A percentile compares a stretch with the other conserved stretches of the same genome.
phyloP scores from a whole-genome alignment of 2,113 vertebrate species.

The Perognathus longimembris region DNA sequence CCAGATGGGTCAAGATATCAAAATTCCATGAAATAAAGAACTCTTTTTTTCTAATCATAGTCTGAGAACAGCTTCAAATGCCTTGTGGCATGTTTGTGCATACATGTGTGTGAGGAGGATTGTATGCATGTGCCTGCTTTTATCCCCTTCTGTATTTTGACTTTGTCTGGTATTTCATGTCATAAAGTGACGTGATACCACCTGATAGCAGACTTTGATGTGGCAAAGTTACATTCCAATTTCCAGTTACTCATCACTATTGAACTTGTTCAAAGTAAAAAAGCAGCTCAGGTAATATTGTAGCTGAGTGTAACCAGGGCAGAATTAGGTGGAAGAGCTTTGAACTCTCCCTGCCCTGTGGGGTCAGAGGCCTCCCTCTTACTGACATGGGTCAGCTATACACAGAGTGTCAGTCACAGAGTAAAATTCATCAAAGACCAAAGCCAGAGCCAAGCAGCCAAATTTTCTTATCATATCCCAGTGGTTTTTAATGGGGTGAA shows the following conservation, averaged over 20 bases:
- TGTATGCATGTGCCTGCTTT: no score
- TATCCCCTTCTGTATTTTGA: not conserved
- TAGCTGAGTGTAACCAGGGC: constrained; percentile 69
- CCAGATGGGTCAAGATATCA: not conserved
- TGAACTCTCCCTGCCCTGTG: constrained; percentile 46
- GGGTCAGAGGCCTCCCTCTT: constrained; percentile 64
- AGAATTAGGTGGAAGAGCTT: constrained; percentile 50
- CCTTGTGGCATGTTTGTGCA: not conserved
- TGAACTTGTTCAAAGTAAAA: constrained; percentile 62
- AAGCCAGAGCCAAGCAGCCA: not conserved
- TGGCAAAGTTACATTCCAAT: constrained; percentile 50
- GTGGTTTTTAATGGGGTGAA: not conserved
- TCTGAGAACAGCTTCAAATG: not conserved
- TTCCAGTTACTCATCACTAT: constrained; percentile 43
- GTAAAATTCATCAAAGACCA: constrained; percentile 55
- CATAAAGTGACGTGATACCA: not conserved
- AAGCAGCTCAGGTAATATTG: not conserved
- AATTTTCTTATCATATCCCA: constrained; percentile 40
- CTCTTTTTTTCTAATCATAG: not conserved
- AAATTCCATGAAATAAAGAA: constrained; percentile 28
- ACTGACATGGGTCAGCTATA: constrained; percentile 13
- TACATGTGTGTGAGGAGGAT: no score
- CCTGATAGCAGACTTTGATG: constrained; percentile 46
- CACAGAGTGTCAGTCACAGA: constrained; percentile 43
- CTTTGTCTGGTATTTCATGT: not conserved